These are phyloP conservation scores for Vanessa atalanta DNA, from an alignment of 1,140 invertebrate genomes.

Conservation along the genomic window DNA sequence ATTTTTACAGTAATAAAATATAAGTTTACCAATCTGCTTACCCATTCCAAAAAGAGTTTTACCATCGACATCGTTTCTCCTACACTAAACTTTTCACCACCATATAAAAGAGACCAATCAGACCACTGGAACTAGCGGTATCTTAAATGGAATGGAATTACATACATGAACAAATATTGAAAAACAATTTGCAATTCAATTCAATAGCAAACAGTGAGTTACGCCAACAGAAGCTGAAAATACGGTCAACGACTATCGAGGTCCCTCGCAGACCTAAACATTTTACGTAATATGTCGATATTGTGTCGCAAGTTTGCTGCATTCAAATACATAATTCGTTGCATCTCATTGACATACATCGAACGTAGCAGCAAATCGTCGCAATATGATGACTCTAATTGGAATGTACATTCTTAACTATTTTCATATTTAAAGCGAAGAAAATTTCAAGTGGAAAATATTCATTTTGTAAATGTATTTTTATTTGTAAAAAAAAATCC, in stretches of 20 bases:
- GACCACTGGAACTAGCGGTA: no score
- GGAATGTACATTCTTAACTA: not conserved
- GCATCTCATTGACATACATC: constrained; percentile 31
- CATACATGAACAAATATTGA: no score
- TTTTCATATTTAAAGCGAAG: not conserved
- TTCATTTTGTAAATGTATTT: no score
- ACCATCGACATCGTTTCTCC: no score
- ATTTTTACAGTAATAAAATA: no score
- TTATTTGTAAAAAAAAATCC: no score
- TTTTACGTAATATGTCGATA: constrained; percentile 15
- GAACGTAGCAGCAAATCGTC: constrained; percentile 3
- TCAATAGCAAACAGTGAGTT: not conserved
- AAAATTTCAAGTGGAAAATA: not conserved
- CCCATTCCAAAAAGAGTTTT: no score
- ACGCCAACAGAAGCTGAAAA: constrained; percentile 5
- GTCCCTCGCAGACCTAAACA: constrained; percentile 14
- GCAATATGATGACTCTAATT: constrained; percentile 8
- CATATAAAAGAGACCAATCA: no score
- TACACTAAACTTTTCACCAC: no score
- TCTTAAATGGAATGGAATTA: no score
- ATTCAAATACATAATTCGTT: constrained; percentile 26
- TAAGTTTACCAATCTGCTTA: no score
- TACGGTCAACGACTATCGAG: constrained; percentile 17
- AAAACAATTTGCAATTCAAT: not conserved
- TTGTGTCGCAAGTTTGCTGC: constrained; percentile 25